A percentile compares a stretch with the other conserved stretches of the same genome.
phyloP scores from a whole-genome alignment of 2,113 vertebrate species.

The Coptodon rendalli region DNA sequence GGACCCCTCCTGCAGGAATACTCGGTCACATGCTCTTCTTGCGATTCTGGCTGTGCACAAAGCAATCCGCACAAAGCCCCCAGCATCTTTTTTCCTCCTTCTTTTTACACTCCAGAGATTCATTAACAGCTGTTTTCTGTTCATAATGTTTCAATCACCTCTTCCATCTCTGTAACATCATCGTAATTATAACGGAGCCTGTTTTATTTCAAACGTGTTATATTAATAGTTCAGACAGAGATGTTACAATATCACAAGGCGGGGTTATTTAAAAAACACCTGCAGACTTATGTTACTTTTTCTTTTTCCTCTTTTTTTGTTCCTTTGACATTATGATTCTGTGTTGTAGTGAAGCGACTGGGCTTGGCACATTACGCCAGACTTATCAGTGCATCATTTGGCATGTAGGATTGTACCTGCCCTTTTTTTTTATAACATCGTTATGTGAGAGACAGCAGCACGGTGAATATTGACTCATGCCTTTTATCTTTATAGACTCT shows the following conservation, averaged over 20 bases:
- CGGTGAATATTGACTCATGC: background rate
- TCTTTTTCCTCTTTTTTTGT: too few species aligned
- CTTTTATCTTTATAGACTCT: background rate
- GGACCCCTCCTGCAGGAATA: constrained; percentile 33
- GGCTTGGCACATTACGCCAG: constrained; percentile 66
- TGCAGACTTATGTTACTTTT: background rate
- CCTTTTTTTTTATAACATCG: background rate
- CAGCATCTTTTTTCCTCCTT: background rate
- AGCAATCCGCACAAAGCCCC: background rate
- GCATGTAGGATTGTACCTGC: constrained; percentile 12
- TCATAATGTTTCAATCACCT: background rate
- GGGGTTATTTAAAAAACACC: background rate
- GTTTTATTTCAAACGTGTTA: background rate
- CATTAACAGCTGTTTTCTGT: background rate
- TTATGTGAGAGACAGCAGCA: background rate
- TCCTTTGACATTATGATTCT: background rate
- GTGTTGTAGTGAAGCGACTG: constrained; percentile 40
- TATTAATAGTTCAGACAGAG: background rate
- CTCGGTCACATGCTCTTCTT: constrained; percentile 50
- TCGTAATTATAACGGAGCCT: background rate
- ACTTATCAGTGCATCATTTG: constrained; percentile 40
- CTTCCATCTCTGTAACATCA: background rate
- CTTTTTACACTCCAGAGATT: background rate
- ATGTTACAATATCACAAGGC: background rate
- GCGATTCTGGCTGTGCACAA: constrained; percentile 4